Percentiles rank a stretch among this genome's conserved stretches.
Conservation (phyloP, 2,113 vertebrate genomes). For the Centropus unirufus region DNA sequence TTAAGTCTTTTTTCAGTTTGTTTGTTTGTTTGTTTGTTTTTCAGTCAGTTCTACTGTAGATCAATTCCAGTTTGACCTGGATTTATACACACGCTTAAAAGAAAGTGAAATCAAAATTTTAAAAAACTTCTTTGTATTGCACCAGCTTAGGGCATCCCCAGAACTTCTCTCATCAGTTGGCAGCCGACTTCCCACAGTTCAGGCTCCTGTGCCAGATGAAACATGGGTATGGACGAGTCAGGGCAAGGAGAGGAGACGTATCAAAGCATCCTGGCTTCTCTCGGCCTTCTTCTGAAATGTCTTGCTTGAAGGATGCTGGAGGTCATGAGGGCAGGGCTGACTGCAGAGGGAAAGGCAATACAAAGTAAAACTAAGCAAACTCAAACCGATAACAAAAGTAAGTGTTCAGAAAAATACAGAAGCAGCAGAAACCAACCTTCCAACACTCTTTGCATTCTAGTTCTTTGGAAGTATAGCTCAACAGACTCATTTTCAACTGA, state of each 20-base stretch:
- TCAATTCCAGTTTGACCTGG: constrained; percentile 76
- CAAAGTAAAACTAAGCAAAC: constrained; percentile 79
- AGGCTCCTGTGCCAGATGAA: constrained; percentile 70
- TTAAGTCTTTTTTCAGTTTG: constrained; percentile 72
- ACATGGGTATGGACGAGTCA: constrained; percentile 49
- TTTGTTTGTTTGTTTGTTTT: constrained; percentile 39
- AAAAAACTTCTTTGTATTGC: constrained; percentile 79
- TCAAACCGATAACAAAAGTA: constrained; percentile 14
- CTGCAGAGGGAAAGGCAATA: constrained; percentile 80
- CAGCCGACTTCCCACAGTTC: constrained; percentile 62
- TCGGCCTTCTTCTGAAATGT: constrained; percentile 67
- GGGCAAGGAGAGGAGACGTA: constrained; percentile 64
- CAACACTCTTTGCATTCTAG: neutral
- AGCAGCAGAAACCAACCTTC: constrained; percentile 14
- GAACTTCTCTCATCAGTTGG: constrained; percentile 69
- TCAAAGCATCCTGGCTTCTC: constrained; percentile 61
- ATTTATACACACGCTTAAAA: constrained; percentile 70
- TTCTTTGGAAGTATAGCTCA: neutral
- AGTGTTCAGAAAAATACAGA: neutral
- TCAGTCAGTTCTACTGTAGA: constrained; percentile 76
- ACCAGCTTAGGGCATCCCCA: constrained; percentile 75
- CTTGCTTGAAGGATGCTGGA: constrained; percentile 76
- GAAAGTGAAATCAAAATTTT: constrained; percentile 70
- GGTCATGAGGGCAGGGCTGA: constrained; percentile 64
- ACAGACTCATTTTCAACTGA: neutral